Evolutionary conservation across 1,140 invertebrate species (phyloP).

Genomic region (Triops longicaudatus): DNA sequence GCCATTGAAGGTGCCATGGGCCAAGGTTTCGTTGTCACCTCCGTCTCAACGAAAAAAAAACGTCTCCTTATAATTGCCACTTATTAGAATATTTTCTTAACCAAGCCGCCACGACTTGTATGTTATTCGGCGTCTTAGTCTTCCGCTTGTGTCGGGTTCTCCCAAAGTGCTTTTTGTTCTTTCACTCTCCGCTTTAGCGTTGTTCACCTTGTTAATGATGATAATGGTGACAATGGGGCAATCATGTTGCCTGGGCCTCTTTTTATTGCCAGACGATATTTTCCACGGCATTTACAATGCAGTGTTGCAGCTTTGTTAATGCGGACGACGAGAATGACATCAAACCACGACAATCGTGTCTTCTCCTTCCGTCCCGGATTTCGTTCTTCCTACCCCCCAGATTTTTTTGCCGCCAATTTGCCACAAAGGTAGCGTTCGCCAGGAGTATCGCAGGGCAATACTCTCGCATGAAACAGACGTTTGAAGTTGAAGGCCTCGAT

Average conservation of each 20-base stretch:
- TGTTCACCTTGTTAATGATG: background rate
- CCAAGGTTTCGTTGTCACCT: background rate
- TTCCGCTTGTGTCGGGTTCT: background rate
- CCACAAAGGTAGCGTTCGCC: background rate
- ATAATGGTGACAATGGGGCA: slow-evolving; percentile 7
- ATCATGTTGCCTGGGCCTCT: background rate
- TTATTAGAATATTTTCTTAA: background rate
- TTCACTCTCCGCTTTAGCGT: background rate
- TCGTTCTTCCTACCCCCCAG: background rate
- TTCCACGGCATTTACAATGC: background rate
- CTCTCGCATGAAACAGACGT: background rate
- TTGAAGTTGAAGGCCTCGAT: background rate
- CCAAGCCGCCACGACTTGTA: slow-evolving; percentile 8
- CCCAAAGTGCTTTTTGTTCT: background rate
- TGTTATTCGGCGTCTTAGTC: background rate
- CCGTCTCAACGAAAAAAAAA: background rate
- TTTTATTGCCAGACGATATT: background rate
- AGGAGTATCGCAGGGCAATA: background rate
- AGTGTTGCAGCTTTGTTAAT: background rate
- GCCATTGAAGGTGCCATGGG: background rate
- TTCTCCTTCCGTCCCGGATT: background rate
- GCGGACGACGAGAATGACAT: background rate
- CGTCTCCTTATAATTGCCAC: background rate
- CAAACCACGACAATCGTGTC: slow-evolving; percentile 14
- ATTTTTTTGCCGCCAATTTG: background rate